phyloP scores from a whole-genome alignment of 2,888 invertebrate genomes.

The Neocrepidodera transversa region DNA sequence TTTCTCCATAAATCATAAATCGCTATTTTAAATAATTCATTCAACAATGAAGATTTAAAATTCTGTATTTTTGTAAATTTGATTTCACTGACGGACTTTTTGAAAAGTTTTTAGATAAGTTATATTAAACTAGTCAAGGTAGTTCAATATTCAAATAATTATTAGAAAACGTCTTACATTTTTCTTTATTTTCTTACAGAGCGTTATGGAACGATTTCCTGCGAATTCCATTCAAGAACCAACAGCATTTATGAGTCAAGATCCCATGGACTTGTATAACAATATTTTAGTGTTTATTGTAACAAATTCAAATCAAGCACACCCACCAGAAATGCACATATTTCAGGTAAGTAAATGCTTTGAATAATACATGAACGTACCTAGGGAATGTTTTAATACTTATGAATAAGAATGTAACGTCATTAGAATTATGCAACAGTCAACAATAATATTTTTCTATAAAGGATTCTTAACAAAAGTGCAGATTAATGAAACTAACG shows the following conservation, averaged over 20 bases:
- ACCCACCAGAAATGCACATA: constrained; percentile 95
- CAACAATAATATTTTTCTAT: not conserved
- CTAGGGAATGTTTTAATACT: not conserved
- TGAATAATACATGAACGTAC: constrained; percentile 10
- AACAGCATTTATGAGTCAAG: constrained; percentile 95
- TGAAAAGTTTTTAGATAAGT: too few relatives aligned
- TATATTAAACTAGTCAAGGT: too few relatives aligned
- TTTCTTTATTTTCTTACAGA: constrained; percentile 69
- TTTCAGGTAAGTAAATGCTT: constrained; percentile 70
- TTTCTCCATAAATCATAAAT: too few relatives aligned
- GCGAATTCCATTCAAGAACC: constrained; percentile 92
- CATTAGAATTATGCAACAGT: constrained; percentile 2
- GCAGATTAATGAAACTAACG: too few relatives aligned
- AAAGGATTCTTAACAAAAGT: not conserved
- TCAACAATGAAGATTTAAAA: too few relatives aligned
- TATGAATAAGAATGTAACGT: constrained; percentile 1
- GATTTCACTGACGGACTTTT: too few relatives aligned
- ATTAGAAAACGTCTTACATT: too few relatives aligned
- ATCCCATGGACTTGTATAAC: constrained; percentile 97
- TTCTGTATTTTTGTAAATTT: too few relatives aligned
- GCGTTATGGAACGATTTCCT: constrained; percentile 96
- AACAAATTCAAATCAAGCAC: constrained; percentile 66
- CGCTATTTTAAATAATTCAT: too few relatives aligned
- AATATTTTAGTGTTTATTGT: constrained; percentile 98
- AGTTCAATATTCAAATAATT: too few relatives aligned